Base-by-base conservation (phyloP, 1,140 invertebrate species). In the Meloidogyne exigua region DNA sequence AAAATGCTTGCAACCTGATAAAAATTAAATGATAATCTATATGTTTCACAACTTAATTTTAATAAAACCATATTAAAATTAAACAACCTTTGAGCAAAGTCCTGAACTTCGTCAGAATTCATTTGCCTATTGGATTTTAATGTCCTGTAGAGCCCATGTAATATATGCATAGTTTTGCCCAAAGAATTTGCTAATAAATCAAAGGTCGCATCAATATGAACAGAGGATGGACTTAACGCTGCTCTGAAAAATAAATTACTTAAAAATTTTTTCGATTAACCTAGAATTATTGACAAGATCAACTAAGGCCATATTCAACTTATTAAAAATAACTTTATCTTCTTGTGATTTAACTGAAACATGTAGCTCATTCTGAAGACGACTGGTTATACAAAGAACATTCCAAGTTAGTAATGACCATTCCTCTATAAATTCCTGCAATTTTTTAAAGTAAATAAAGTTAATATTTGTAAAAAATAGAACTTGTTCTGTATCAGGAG, bases 331-430 rank as follows among this genome's bases (percentile, higher is more conserved):
- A 44, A 84, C 78, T 49, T 80, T 76, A 64, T 85, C 84, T 62
- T 87, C 86, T 11, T 77, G 67, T 12, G 80, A 82, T 32, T 69
- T 82, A 44, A 83, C 67, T 73, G 84, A 72, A 13, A 63, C 36
- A n/a, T 36, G 15, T 39, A 82, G 62, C 23, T 68, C 76, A 26
- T 82, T 83, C 44, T 87, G 83, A 13, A 87, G 71, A n/a, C 85
- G 78, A 26, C 68, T 80, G 25, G 84, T 85, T 57, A 87, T 85
- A 68, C 85, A 87, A 28, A 87, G 67, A 4, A 87, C 83, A 77
- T 87, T 87, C 85, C 85, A 87, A 18, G 86, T 86, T 2, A 87
- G 68, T 78, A 87, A 86, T 23, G 85, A 84, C 85, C 85, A 87
- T 77, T 87, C 85, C 73, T 87, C 86, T 66, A 87, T 84, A 57